Base-by-base conservation (phyloP, 2,888 invertebrate genomes). In the Panopea generosa region DNA sequence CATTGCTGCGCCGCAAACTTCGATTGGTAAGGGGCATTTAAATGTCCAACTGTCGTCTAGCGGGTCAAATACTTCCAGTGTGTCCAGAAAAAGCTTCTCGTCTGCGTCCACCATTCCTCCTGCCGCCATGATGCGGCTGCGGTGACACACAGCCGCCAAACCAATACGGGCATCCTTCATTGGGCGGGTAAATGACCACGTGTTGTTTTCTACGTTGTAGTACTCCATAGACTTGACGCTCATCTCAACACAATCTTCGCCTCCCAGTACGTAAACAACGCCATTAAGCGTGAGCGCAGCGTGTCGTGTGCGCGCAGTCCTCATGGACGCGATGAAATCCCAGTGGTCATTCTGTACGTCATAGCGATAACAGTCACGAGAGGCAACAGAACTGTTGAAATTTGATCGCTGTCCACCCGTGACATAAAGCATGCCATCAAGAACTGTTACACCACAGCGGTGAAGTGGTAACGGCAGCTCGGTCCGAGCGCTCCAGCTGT, bases 31-130 rank as follows among this genome's bases (percentile, higher is more conserved):
- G 0, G 67, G 62, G 63, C n/a, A 45, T 26, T 69, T 59, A 29
- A 50, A 56, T 7, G 52, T 82, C 61, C 73, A 88, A 78, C 72
- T 80, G 47, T 84, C 82, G 7, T 59, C 75, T n/a, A 65, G 62
- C 1, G 88, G 86, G 59, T 89, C 86, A 52, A 84, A 90, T 43
- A 85, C 85, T 59, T 89, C 89, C 1, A 90, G 88, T 2, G 81
- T 85, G 52, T 73, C 84, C 9, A 89, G 77, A 0, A 87, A 74
- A 27, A 77, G 63, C 20, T 75, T 79, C 6, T 76, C 71, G 14
- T 78, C 71, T 9, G 47, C 50, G n/a, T 74, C 75, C 43, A 82
- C 71, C 75, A 85, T 88, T 29, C 90, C 90, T 1, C 90, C 90
- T 11, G 86, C 80, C 6, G 85, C 83, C 67, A 83, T 85, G 20